Evolutionary conservation across 2,888 invertebrate genomes (phyloP).

Genomic region (Tetramorium bicarinatum): DNA sequence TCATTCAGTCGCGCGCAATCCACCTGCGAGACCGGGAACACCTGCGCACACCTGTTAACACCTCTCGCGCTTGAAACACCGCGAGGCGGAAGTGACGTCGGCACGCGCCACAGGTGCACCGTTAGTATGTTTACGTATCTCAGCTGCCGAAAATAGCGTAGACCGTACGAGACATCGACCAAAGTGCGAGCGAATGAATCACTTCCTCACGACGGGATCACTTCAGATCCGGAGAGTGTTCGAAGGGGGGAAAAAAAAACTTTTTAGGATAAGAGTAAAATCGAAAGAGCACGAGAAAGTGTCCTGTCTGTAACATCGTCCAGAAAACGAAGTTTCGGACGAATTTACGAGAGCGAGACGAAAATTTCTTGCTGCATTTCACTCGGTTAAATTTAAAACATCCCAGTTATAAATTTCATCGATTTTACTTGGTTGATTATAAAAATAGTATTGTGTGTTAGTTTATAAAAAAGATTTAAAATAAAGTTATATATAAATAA

Average conservation of each 20-base stretch:
- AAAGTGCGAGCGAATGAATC: slow-evolving; percentile 15
- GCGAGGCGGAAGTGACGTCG: slow-evolving; percentile 25
- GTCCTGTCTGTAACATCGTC: background rate
- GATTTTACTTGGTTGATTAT: background rate
- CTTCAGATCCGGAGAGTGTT: background rate
- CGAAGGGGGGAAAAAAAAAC: background rate
- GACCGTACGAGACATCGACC: background rate
- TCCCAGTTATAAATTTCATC: background rate
- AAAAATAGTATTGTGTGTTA: background rate
- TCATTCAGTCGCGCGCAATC: background rate
- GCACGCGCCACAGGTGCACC: slow-evolving; percentile 27
- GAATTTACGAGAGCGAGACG: background rate
- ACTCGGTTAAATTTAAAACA: background rate
- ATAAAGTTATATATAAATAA: background rate
- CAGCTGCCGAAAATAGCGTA: slow-evolving; percentile 19
- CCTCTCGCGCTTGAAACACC: background rate
- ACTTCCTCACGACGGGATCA: background rate
- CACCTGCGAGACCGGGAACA: slow-evolving; percentile 41
- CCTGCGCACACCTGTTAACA: slow-evolving; percentile 53
- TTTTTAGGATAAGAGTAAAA: background rate
- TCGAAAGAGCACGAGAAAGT: background rate
- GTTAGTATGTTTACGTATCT: slow-evolving; percentile 13
- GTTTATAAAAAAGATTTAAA: background rate
- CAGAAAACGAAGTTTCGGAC: background rate
- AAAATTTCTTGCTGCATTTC: background rate